Conservation (phyloP, 2,888 invertebrate species). For the Axea sp. region DNA sequence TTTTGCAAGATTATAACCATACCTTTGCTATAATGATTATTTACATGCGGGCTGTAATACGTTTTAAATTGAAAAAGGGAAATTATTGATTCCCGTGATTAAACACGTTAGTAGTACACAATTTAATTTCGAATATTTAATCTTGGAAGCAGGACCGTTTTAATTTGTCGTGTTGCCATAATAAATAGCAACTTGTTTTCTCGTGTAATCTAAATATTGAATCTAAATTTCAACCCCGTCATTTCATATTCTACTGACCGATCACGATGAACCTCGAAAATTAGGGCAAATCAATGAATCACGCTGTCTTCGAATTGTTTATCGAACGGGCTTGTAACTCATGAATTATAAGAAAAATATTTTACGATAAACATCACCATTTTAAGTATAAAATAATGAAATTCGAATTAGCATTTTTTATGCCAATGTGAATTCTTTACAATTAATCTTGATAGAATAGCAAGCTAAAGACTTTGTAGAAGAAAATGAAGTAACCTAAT, state of each 20-base stretch:
- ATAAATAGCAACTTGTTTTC: background rate
- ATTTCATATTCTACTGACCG: slow-evolving; percentile 10
- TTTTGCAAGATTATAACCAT: no score
- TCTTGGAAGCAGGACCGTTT: background rate
- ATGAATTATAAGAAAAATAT: slow-evolving; percentile 4
- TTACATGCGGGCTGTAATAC: no score
- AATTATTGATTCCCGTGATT: no score
- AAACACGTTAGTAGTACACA: no score
- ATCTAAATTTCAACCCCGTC: slow-evolving; percentile 2
- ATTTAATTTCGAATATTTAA: no score
- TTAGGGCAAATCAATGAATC: slow-evolving; percentile 14
- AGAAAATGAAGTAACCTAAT: slow-evolving; percentile 22
- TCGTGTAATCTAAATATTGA: slow-evolving; percentile 10
- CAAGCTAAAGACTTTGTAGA: background rate
- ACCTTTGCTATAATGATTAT: no score
- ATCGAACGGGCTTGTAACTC: slow-evolving; percentile 9
- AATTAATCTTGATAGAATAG: slow-evolving; percentile 11
- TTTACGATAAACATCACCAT: slow-evolving; percentile 20
- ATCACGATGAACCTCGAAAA: slow-evolving; percentile 3
- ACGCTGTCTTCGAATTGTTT: slow-evolving; percentile 21
- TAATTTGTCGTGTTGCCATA: no score
- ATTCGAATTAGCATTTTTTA: no score
- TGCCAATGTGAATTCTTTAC: no score
- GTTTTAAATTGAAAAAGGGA: no score
- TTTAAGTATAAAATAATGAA: background rate